Base-by-base conservation (phyloP, 92 coral and sea anemone genomes). In the Micromussa lordhowensis region DNA sequence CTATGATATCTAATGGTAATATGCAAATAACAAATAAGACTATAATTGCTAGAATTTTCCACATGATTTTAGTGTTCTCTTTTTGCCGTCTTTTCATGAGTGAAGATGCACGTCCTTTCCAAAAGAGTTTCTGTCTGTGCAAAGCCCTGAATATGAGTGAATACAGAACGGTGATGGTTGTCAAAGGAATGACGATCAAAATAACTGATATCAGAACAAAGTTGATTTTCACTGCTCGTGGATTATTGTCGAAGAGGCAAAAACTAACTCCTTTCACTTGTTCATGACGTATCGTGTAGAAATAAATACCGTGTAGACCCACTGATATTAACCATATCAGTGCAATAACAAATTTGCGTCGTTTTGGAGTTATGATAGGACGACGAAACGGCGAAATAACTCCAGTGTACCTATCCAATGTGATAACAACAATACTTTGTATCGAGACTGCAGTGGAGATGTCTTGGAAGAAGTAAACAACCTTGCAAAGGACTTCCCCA, bases 321-420 rank as follows among this genome's bases (percentile, higher is more conserved):
- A 71, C 75, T 0, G 89, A 84, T 18, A 70, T 61, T 11, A 90
- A 9, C 95, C 93, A 93, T 11, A 86, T 82, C 24, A 82, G 22
- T n/a, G 90, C 78, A 36, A 93, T 86, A 16, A 87, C 81, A 26
- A 82, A 29, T 34, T 68, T 81, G 11, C 87, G 78, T 22, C 81
- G 75, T 59, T 12, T 61, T 30, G 74, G 68, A 15, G 86, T 82
- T 77, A 83, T 87, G 51, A 93, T 64, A 13, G 91, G 82, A 11
- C 32, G 81, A 9, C 79, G 79, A 68, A 59, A 70, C 32, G 93
- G 87, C 68, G 68, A 84, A 4, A 85, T 91, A 19, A 93, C 91
- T 70, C 83, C 85, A 38, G 38, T 75, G 83, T 83, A 91, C 34
- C 94, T 84, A n/a, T 86, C 96, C 53, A 88, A 77, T 53, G 94